Conservation (phyloP, 2,113 vertebrate species). For the Heterotilapia buettikoferi region DNA sequence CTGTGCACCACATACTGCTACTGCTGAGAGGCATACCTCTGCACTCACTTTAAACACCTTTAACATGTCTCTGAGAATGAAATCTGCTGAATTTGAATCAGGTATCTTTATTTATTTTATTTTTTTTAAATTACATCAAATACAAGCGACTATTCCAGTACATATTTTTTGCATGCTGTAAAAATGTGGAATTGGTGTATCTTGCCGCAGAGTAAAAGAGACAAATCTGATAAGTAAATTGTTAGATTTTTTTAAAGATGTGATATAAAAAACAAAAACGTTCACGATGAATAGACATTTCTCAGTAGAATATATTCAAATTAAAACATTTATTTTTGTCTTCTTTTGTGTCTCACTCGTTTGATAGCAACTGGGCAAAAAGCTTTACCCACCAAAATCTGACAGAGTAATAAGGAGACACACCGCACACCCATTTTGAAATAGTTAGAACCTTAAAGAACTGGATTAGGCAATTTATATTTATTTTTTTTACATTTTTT, state of each 20-base stretch:
- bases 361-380: background rate
- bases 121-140: background rate
- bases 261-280: background rate
- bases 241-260: background rate
- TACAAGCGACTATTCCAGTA: background rate
- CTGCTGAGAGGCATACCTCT: background rate
- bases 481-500: background rate
- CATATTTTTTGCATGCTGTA: background rate
- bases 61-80: background rate
- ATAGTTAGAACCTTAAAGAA: background rate
- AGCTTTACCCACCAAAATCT: background rate
- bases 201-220: background rate
- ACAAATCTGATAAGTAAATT: background rate
- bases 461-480: background rate
- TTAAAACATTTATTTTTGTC: background rate
- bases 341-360: background rate
- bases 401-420: background rate
- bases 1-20: background rate
- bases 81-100: background rate
- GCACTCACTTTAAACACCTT: background rate
- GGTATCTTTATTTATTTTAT: background rate
- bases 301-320: background rate
- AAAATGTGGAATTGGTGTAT: background rate
- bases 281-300: background rate
- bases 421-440: background rate